Base-by-base conservation (phyloP, 2,113 vertebrate genomes). In the Nyctereutes procyonoides region DNA sequence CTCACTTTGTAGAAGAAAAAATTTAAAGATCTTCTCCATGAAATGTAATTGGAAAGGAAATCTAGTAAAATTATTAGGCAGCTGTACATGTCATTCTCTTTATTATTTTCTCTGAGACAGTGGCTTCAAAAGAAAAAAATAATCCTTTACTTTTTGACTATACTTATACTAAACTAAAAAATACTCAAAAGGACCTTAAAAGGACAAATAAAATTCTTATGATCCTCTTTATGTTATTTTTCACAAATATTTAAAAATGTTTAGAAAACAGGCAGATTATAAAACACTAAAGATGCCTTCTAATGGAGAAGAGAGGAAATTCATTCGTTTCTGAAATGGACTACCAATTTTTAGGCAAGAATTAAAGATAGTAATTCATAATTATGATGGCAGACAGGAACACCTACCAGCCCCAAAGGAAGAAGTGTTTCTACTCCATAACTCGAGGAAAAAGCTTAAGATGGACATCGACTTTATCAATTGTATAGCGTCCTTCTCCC, bases 121-220 rank as follows among this genome's bases (percentile, higher is more conserved):
- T 94, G 15, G 67, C 12, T 77, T 62, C 38, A 74, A 88, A 98
- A 92, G 30, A 63, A 92, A 91, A 94, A 48, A 60, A 30, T n/a
- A 32, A 71, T 58, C 3, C 85, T 67, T 79, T 73, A 32, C 62
- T 65, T 80, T 77, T 91, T 93, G 71, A 62, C 24, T 22, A n/a
- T 83, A 8, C 6, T 48, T 22, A n/a, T 83, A 8, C 6, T 48
- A 95, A 88, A 12, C 19, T 77, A 86, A 79, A 14, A 85, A 76
- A 67, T 1, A 77, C 55, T 83, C 30, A 55, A 93, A 90, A 65
- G 15, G 9, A 74, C 22, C 5, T 53, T 80, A 84, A 96, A 92
- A 60, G 1, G 48, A 87, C n/a, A 86, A 63, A 92, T 14, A 74
- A 88, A 93, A 95, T 56, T 91, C 20, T 16, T 55, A 30, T 62